Evolutionary conservation across 2,113 vertebrate species (phyloP), one percentile per base, ranked within the genome.

Genomic region (Tragelaphus buxtoni): DNA sequence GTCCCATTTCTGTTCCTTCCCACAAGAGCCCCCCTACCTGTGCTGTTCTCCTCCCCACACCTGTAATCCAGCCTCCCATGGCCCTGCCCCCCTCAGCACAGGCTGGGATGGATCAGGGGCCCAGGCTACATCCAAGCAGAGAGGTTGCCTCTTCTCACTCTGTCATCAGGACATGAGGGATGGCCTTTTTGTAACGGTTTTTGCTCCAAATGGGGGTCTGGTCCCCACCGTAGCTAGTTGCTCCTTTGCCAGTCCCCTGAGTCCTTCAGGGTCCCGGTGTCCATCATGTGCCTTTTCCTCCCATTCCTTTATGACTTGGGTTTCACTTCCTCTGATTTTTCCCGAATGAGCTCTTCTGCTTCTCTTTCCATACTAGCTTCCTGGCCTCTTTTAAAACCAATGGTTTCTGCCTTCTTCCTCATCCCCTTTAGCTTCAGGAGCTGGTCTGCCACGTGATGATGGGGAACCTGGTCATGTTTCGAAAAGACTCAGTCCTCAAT

Each of bases 361-460:
- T 30, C 65, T 18, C 32, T 65, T 35, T 79, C 39, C 20, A 11
- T 18, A 4, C 74, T 20, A 55, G 61, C 81, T 55, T 45, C 79
- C 55, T 24, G 11, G 85, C n/a, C 47, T 55, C 88, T 60, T 39
- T 2, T 0, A 80, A 35, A 86, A 51, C 20, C 24, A 72, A 8
- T 2, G 11, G 69, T 63, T 1, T 49, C 77, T 39, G 9, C 77
- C 76, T 55, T 51, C 22, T 60, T 17, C 79, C 83, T 60, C 55
- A 39, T 55, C 24, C n/a, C 47, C n/a, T 14, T 72, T 97, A 99
- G 99, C 98, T 99, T 80, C 99, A 99, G 99, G 99, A 99, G 97
- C 98, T 99, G 90, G 99, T 99, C 98, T 99, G 99, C 98, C 99
- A 99, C 0, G 99, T 99, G 96, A 99, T 99, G 99, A 99, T 99